Evolutionary conservation across 2,888 invertebrate species (phyloP).

Genomic region (Dilophus febrilis): DNA sequence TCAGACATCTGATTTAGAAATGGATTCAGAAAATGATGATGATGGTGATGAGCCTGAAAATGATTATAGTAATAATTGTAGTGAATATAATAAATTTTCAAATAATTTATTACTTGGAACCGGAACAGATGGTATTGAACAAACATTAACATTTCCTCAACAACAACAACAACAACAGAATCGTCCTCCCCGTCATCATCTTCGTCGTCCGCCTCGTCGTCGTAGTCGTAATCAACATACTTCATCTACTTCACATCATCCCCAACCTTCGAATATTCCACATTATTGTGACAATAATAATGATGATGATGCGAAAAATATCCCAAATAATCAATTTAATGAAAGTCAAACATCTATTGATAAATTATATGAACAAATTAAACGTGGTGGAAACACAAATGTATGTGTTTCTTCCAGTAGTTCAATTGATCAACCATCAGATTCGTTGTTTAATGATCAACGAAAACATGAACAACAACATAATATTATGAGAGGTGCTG

Average conservation of each 20-base stretch:
- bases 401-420: conserved; percentile 5
- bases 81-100: conserved; percentile 15
- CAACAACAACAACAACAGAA: no score
- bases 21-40: conserved; percentile 20
- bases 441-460: no score
- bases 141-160: no score
- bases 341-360: conserved; percentile 34
- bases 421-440: neutral
- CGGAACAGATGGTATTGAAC: no score
- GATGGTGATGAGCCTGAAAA: conserved; percentile 23
- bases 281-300: neutral
- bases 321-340: conserved; percentile 5
- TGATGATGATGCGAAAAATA: conserved; percentile 11
- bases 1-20: conserved; percentile 19
- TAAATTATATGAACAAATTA: conserved; percentile 52
- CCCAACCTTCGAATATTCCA: conserved; percentile 1
- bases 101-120: conserved; percentile 12
- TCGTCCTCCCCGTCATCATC: no score
- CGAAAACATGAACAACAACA: no score
- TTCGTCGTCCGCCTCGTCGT: no score
- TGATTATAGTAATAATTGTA: conserved; percentile 11
- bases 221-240: no score
- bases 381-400: conserved; percentile 15
- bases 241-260: conserved; percentile 6
- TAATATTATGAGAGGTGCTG: no score